These are phyloP conservation scores for Tuberolachnus salignus DNA, from an alignment of 2,888 invertebrate genomes.

Conservation along the genomic window DNA sequence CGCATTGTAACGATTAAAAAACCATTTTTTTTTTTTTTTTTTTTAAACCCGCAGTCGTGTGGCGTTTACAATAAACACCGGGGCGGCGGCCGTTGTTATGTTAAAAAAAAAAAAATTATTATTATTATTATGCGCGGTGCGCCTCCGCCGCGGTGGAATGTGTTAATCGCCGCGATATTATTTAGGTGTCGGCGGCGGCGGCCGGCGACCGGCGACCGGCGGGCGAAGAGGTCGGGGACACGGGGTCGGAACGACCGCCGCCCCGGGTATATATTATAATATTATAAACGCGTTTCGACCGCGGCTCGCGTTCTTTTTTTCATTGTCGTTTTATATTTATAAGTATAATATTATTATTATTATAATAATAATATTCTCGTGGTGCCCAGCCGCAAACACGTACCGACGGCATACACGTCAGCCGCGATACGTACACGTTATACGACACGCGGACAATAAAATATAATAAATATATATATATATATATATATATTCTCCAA, in stretches of 20 bases:
- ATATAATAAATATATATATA: not conserved
- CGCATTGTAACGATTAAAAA: too few species aligned
- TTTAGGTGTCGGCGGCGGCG: constrained; percentile 45
- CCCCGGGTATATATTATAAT: not conserved
- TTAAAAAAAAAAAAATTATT: too few species aligned
- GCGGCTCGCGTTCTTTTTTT: constrained; percentile 42
- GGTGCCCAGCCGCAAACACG: not conserved
- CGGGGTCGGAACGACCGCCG: constrained; percentile 30
- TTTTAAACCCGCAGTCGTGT: too few species aligned
- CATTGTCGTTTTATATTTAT: constrained; percentile 24
- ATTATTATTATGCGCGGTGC: constrained; percentile 11
- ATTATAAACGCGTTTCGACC: constrained; percentile 38
- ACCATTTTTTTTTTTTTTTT: too few species aligned
- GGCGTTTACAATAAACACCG: not conserved
- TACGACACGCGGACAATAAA: not conserved
- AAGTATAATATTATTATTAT: not conserved
- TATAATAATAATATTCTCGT: not conserved
- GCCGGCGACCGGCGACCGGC: not conserved
- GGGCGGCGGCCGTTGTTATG: constrained; percentile 3
- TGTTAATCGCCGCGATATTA: constrained; percentile 54
- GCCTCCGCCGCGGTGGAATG: constrained; percentile 31
- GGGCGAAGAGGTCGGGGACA: constrained; percentile 6
- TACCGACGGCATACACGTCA: not conserved
- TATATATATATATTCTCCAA: too few species aligned
- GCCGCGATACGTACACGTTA: not conserved